Conservation (phyloP, 2,888 invertebrate genomes). For the Lysandra coridon region DNA sequence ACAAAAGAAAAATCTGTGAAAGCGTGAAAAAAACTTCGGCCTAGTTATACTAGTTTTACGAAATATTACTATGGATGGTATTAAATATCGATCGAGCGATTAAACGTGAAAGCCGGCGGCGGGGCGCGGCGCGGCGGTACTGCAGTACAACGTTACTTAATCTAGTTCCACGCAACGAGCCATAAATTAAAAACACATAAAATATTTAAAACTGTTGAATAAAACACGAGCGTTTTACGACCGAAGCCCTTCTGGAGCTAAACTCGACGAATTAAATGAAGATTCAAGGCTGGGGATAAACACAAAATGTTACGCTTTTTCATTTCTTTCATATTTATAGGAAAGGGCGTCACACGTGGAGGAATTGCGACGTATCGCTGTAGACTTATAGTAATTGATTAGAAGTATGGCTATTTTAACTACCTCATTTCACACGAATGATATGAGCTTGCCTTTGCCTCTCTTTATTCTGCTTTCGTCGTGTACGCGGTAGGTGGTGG, state of each 20-base stretch:
- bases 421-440: too few species aligned
- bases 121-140: background rate
- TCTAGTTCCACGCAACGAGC: background rate
- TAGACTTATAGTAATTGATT: too few species aligned
- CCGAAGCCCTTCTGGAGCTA: background rate
- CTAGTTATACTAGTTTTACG: background rate
- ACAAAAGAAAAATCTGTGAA: too few species aligned
- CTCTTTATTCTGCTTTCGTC: too few species aligned
- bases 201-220: slow-evolving; percentile 6
- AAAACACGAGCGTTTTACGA: slow-evolving; percentile 13
- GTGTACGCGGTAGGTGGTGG: too few species aligned
- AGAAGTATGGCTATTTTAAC: too few species aligned
- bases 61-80: background rate
- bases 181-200: slow-evolving; percentile 22
- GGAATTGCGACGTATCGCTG: too few species aligned
- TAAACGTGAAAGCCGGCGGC: slow-evolving; percentile 4
- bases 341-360: too few species aligned
- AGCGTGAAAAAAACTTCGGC: too few species aligned
- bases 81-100: background rate
- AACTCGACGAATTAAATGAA: background rate
- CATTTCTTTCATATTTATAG: too few species aligned
- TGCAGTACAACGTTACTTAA: background rate
- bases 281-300: background rate
- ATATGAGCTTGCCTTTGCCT: too few species aligned
- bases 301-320: background rate